Evolutionary conservation across 2,888 invertebrate genomes (phyloP), one percentile per base, ranked within the genome.

Genomic region (Orchestes rusci): DNA sequence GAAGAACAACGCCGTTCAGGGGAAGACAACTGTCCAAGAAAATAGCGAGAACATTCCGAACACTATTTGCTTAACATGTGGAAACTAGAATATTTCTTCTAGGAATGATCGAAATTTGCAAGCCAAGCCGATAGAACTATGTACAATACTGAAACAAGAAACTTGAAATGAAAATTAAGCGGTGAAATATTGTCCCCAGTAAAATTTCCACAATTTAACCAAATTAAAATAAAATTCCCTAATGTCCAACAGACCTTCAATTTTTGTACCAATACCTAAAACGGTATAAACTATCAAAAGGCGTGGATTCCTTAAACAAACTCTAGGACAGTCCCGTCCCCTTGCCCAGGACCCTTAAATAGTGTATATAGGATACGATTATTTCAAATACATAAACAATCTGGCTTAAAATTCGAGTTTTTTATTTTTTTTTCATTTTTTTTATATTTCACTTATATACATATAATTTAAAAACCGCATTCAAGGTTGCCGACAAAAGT

Each of bases 381-480:
- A 66, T 61, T 57, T 61, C 56, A 56, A 60, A 65, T 68, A 68
- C 65, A 68, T 67, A 66, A 68, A 67, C 64, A 65, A 66, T 67
- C 64, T 66, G 64, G 60, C 59, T 61, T 64, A 64, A 64, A 65
- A 66, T 66, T 65, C 63, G 65, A 65, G 62, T 60, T 62, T 58
- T 61, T 60, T 60, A 61, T 59, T 54, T 49, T 56, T 57, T 59
- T 52, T 51, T 56, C 59, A 63, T 63, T 63, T 52, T 47, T 43
- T 51, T 47, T 53, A 39, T 52, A 45, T 43, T 51, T 47, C 52
- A 39, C 54, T 57, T 43, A 53, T 48, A 53, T 57, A 54, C 51
- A 70, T 67, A 70, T 69, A 70, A 64, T 66, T 58, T 67, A 65
- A 66, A 69, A 69, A 69, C 66, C 65, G 63, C 23, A 7, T 61